Evolutionary conservation across 2,888 invertebrate genomes (phyloP), one percentile per base, ranked within the genome.

Genomic region (Allophyes oxyacanthae): DNA sequence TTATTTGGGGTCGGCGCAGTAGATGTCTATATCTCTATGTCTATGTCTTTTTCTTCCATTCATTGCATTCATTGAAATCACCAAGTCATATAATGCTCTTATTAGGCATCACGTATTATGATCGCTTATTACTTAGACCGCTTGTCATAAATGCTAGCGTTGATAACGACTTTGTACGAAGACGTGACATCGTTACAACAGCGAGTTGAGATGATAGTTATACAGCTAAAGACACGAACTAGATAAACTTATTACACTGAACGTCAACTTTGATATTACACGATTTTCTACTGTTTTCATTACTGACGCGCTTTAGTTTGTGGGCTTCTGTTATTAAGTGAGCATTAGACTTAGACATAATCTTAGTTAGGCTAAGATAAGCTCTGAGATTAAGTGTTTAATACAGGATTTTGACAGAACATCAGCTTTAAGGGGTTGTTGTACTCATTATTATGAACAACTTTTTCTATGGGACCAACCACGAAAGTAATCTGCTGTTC

Each of bases 101-200:
- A n/a, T n/a, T n/a, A n/a, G n/a, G n/a, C n/a, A n/a, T n/a, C n/a
- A n/a, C n/a, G n/a, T n/a, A 13, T 28, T 20, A 43, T 48, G n/a
- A 51, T 8, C 52, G 42, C 75, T 63, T 62, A 40, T 65, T 52
- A 63, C 70, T 71, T 68, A 56, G 44, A 61, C 77, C 75, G 41
- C 36, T n/a, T 54, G 10, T 42, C 36, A 61, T 55, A 70, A 62
- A 57, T 50, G 63, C 63, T 63, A 43, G 48, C 64, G 67, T 66
- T 72, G 73, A 65, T 80, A 77, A 81, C 69, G 59, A 73, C 60
- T 71, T 79, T 72, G 76, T 69, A 59, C 70, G 63, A 64, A 63
- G 73, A 75, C 64, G 73, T 75, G 69, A 75, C 50, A 43, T 51
- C 69, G 57, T 68, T 61, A 61, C 50, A 49, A 46, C 53, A 48